Base-by-base conservation (phyloP, 2,888 invertebrate species). In the Lissocephala sabroskyi region DNA sequence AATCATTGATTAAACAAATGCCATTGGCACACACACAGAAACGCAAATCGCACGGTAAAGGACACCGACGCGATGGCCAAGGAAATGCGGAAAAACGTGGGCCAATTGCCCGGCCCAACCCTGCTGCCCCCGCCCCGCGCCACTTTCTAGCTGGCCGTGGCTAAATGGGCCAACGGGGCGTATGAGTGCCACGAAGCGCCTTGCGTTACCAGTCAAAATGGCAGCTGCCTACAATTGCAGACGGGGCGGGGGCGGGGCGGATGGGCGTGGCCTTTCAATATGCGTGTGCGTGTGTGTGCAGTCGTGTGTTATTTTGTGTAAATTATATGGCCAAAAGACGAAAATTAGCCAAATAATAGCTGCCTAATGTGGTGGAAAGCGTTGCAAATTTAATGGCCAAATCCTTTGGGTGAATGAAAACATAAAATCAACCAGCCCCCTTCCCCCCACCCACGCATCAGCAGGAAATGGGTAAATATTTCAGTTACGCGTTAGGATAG, bases 331-430 rank as follows among this genome's bases (percentile, higher is more conserved):
- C 70, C 63, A 46, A 76, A 68, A 73, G 77, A 68, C 67, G 78
- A 71, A 77, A 77, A 75, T 71, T 71, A 71, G 76, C 73, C 67
- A 71, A 71, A 71, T 78, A 71, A 78, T 59, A 64, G 73, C 52
- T 67, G 68, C 61, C 75, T 78, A 71, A 71, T 71, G 71, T 71
- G 53, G 45, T 52, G 76, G 76, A 71, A 71, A 49, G 51, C 59
- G 47, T 29, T 59, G 61, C 59, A 50, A 63, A 71, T 71, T 64
- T 59, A 71, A 75, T 71, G 62, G 67, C 19, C 46, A 51, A 75
- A 70, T 68, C 74, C 74, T 65, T 74, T 70, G 49, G 43, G 61
- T 33, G 46, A 44, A 68, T 68, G 62, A 68, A 68, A 68, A 73
- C 68, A 73, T 68, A 56, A 65, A 56, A 56, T 58, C 41, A 50